Evolutionary conservation across 2,113 vertebrate species (phyloP), one percentile per base, ranked within the genome.

Genomic region (Cacatua alba): DNA sequence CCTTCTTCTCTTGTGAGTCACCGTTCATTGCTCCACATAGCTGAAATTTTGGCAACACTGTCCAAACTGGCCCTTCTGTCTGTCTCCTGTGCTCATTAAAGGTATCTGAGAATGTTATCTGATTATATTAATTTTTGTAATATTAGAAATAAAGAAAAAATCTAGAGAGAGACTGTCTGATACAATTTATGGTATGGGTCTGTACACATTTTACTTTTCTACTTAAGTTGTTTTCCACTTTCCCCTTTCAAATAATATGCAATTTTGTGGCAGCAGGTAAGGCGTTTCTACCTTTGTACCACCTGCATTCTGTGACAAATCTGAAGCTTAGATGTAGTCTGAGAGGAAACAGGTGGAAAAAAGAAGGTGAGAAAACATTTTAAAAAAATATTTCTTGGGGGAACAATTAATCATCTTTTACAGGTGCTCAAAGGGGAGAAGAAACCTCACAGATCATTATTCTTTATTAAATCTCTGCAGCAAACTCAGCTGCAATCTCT

Each of bases 391-490:
- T 92, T 93, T 94, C 46, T 35, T 12, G 14, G 8, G 12, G 33
- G 51, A 70, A 78, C 5, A 9, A 91, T 92, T 94, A 81, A 83
- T 86, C 62, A 60, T 90, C 49, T 92, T 93, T 92, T 70, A 82
- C 71, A 86, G 21, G 41, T 92, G 35, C 62, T 83, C 71, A 78
- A 87, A 88, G 69, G 86, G 63, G 24, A 64, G 43, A 64, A 85
- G 64, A 26, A 84, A n/a, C 28, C 64, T 83, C 53, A 63, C 33
- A 86, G 64, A 75, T 60, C 82, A 67, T 75, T 46, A 74, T 78
- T 88, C 71, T 86, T 71, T 88, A 95, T 93, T 92, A 94, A 90
- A 81, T 77, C 64, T 88, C 39, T 78, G 26, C 37, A 70, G 51
- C 5, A 5, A 80, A 55, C 68, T 74, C 60, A 71, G 60, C 13